phyloP scores from a whole-genome alignment of 2,888 invertebrate genomes.

The Mesodorylaimus sp. region DNA sequence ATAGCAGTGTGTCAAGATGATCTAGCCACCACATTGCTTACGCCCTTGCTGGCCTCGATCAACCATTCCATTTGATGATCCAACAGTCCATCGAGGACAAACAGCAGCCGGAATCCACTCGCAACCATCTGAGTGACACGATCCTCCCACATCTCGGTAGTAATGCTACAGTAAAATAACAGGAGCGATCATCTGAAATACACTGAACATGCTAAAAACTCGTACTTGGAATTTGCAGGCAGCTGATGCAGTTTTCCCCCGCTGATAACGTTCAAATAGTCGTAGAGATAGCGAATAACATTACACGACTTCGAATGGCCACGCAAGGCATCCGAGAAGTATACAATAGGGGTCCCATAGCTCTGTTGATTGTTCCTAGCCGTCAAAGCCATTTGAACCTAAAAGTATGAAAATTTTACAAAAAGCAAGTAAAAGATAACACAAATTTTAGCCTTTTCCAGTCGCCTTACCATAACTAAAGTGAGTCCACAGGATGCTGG shows the following conservation, averaged over 20 bases:
- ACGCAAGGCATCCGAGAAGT: neutral
- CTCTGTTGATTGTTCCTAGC: neutral
- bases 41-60: neutral
- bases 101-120: neutral
- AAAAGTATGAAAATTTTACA: neutral
- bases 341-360: neutral
- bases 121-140: neutral
- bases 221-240: too few relatives aligned
- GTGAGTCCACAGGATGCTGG: neutral
- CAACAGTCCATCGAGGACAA: neutral
- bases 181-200: too few relatives aligned
- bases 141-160: neutral
- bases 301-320: neutral
- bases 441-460: too few relatives aligned
- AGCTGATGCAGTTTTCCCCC: too few relatives aligned
- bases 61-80: neutral
- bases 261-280: too few relatives aligned
- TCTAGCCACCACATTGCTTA: too few relatives aligned
- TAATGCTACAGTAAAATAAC: neutral
- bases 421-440: neutral
- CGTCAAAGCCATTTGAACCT: neutral
- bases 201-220: too few relatives aligned
- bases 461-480: neutral
- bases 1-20: neutral
- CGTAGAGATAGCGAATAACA: too few relatives aligned